Evolutionary conservation across 2,797 vertebrate species (phyloP), one percentile per base, ranked within the genome.

Genomic region (Sebastes aleutianus): DNA sequence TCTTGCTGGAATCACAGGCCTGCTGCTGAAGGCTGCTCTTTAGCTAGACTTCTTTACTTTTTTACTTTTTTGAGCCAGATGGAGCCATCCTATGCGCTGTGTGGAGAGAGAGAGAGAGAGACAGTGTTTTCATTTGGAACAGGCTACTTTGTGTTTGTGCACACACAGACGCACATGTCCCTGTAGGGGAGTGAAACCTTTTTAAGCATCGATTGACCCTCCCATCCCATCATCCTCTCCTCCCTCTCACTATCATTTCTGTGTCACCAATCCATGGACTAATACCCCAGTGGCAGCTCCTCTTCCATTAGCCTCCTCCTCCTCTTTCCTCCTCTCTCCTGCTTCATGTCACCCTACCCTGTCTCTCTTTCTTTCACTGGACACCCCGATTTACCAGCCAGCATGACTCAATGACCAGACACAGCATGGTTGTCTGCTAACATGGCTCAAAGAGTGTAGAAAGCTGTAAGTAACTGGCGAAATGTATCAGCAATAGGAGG

Each of bases 211-310:
- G 95, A 95, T 95, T 93, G 90, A 92, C 93, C 89, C 92, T 84
- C 87, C 89, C 84, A 80, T 89, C 89, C 87, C 82, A 85, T 88
- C 85, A 80, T 86, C 82, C 86, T 85, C 87, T 87, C 81, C 69
- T 78, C 89, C 85, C 89, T 91, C 90, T 88, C 83, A 72, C 91
- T 87, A 89, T 93, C 91, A 91, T 94, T 92, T 91, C 91, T 93
- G 85, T 93, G 95, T 95, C 95, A 94, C 95, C 92, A 95, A 96
- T 95, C 95, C 91, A 93, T 93, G 92, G 89, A 77, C 83, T 88
- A 94, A 96, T 95, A 95, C 95, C 92, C 95, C 82, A 92, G 94
- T 93, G 95, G 93, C 94, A 87, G 91, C 92, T 96, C 93, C 80
- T 92, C 92, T 96, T 96, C 93, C 95, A 93, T 94, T 94, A 94